A percentile compares a stretch with the other conserved stretches of the same genome.
Conservation (phyloP, 2,113 vertebrate species). For the Conger conger region DNA sequence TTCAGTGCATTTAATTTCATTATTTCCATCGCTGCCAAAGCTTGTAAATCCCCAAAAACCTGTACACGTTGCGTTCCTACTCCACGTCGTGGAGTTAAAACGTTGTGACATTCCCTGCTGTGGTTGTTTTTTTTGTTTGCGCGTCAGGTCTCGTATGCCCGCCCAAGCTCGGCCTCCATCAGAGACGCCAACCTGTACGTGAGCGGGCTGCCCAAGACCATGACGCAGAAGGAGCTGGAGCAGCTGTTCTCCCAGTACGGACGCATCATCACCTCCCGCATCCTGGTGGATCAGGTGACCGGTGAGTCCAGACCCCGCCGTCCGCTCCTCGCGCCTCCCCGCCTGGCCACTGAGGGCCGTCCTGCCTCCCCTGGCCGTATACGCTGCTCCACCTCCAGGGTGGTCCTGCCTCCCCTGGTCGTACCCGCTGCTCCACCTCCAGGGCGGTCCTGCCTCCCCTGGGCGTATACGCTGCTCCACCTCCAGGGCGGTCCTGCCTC, state of each 20-base stretch:
- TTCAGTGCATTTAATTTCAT: background rate
- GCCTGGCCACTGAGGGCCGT: constrained; percentile 37
- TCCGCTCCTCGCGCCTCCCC: background rate
- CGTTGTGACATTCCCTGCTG: too few relatives aligned
- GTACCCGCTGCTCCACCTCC: too few relatives aligned
- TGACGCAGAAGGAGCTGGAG: constrained; percentile 96
- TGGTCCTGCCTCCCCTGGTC: too few relatives aligned
- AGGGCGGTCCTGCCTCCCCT: too few relatives aligned
- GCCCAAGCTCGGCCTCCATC: constrained; percentile 97
- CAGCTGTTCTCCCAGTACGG: constrained; percentile 97
- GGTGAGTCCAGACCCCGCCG: constrained; percentile 75
- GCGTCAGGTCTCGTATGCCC: constrained; percentile 86
- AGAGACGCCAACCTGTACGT: constrained; percentile 98
- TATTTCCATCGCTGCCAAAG: background rate
- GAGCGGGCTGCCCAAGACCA: constrained; percentile 95
- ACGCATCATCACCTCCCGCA: constrained; percentile 98
- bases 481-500: too few relatives aligned
- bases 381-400: too few relatives aligned
- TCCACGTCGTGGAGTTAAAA: too few relatives aligned
- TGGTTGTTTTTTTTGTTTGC: background rate
- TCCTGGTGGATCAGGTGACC: constrained; percentile 95
- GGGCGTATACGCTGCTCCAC: too few relatives aligned
- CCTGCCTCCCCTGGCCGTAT: too few relatives aligned
- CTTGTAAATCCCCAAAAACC: background rate
- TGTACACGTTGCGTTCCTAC: background rate